Percentiles rank a stretch among this genome's conserved stretches.
Evolutionary conservation across 2,797 vertebrate species (phyloP).

Genomic region (Schizothorax lantsangensis): DNA sequence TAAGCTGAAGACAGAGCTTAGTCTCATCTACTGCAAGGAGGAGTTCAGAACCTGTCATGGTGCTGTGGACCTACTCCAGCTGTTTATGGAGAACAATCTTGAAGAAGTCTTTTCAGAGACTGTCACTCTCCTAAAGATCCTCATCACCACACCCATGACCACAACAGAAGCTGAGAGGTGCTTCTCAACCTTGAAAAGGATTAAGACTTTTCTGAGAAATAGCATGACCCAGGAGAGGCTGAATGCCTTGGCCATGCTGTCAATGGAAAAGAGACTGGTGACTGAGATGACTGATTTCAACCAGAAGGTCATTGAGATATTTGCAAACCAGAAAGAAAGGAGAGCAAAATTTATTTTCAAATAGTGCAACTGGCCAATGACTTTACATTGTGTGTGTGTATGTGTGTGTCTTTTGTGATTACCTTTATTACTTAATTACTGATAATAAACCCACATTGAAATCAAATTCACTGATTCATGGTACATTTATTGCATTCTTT

Average conservation of each 20-base stretch:
- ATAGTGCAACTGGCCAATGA: background rate
- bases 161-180: too few species aligned
- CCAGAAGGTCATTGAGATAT: conserved; percentile 47
- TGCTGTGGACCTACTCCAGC: conserved; percentile 44
- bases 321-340: background rate
- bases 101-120: conserved; percentile 51
- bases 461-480: too few species aligned
- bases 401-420: background rate
- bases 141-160: too few species aligned
- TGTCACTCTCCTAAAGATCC: too few species aligned
- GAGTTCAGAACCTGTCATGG: conserved; percentile 42
- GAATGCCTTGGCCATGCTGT: conserved; percentile 5
- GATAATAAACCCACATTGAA: too few species aligned
- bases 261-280: background rate
- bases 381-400: background rate
- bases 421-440: too few species aligned
- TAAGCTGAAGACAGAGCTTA: conserved; percentile 42
- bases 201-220: conserved; percentile 47
- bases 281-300: conserved; percentile 44
- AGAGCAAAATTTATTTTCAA: background rate
- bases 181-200: conserved; percentile 20
- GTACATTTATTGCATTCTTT: too few species aligned
- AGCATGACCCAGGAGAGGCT: conserved; percentile 14
- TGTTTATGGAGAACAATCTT: conserved; percentile 48
- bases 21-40: conserved; percentile 44